Evolutionary conservation across 2,797 vertebrate species (phyloP).

Genomic region (Acrocephalus scirpaceus): DNA sequence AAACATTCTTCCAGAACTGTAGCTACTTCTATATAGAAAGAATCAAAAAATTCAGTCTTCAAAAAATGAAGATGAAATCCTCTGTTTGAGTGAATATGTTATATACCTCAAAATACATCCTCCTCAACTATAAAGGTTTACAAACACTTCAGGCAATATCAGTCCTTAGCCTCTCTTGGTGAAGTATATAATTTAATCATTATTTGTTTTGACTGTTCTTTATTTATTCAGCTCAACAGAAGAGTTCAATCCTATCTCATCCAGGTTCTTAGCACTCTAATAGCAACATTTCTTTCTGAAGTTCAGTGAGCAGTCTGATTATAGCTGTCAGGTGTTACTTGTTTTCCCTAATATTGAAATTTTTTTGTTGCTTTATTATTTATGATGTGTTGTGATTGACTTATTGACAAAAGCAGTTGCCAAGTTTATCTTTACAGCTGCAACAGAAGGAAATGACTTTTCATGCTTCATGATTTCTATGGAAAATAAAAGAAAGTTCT

Average conservation of each 20-base stretch:
- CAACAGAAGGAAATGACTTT: neutral
- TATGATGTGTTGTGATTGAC: neutral
- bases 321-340: neutral
- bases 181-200: neutral
- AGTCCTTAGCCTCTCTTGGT: neutral
- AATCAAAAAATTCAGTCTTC: constrained; percentile 3
- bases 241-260: neutral
- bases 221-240: constrained; percentile 4
- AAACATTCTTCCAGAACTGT: constrained; percentile 35
- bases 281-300: neutral
- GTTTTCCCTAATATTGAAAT: neutral
- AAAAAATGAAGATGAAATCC: constrained; percentile 50
- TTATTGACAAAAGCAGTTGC: neutral
- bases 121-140: neutral
- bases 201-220: neutral
- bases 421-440: neutral
- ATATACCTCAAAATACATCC: neutral
- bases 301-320: neutral
- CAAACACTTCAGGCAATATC: neutral
- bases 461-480: neutral
- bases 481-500: neutral
- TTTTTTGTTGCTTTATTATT: neutral
- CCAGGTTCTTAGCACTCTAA: neutral
- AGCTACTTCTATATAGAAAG: constrained; percentile 10
- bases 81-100: neutral